These are phyloP conservation scores for Miltochrista miniata DNA, from an alignment of 2,888 invertebrate species.

Conservation along the genomic window DNA sequence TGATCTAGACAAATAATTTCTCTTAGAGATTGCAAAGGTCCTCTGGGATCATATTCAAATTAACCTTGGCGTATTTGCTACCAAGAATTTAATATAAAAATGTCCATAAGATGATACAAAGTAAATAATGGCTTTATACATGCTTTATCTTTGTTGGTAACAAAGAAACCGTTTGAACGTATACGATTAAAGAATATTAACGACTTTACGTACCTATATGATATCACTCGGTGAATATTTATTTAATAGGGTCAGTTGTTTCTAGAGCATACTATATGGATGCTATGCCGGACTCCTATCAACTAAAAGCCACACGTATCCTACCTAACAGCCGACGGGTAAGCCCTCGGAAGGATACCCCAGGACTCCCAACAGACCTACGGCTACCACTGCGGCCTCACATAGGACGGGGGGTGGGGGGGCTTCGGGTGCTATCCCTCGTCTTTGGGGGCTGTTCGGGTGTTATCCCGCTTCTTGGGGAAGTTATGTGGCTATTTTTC, in stretches of 20 bases:
- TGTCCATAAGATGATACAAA: constrained; percentile 3
- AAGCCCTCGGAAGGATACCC: too few relatives aligned
- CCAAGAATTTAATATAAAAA: constrained; percentile 5
- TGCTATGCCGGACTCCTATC: too few relatives aligned
- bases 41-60: constrained; percentile 9
- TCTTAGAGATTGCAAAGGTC: constrained; percentile 2
- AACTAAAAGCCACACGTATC: too few relatives aligned
- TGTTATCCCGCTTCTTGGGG: too few relatives aligned
- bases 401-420: too few relatives aligned
- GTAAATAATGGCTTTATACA: constrained; percentile 5
- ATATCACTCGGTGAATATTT: constrained; percentile 20
- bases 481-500: too few relatives aligned
- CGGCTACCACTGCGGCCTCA: too few relatives aligned
- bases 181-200: constrained; percentile 18
- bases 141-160: constrained; percentile 9
- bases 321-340: too few relatives aligned
- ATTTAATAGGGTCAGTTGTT: constrained; percentile 11
- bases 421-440: too few relatives aligned
- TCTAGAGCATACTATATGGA: too few relatives aligned
- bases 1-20: not conserved
- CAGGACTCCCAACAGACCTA: too few relatives aligned
- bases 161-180: constrained; percentile 3
- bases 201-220: constrained; percentile 8
- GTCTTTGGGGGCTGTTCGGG: too few relatives aligned
- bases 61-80: not conserved